Evolutionary conservation across 2,797 vertebrate genomes (phyloP).

Genomic region (Manis crassicaudata): DNA sequence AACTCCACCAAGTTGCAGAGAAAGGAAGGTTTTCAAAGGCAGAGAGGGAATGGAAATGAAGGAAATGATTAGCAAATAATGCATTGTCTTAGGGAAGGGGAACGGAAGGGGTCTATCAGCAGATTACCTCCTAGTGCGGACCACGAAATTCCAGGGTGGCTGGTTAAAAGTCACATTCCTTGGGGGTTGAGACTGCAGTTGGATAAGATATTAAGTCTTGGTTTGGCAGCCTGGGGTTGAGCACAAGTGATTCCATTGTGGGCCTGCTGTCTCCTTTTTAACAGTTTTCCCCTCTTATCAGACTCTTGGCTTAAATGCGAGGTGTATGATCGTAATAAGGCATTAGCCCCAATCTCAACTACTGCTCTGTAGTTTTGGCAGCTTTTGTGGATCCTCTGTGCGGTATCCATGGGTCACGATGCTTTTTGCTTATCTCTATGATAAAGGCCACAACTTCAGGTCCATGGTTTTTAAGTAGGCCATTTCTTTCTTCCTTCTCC

Average conservation of each 20-base stretch:
- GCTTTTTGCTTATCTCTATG: background rate
- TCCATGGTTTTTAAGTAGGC: background rate
- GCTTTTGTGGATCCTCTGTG: background rate
- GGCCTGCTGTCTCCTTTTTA: background rate
- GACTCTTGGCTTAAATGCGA: background rate
- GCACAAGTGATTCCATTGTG: background rate
- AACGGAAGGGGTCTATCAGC: background rate
- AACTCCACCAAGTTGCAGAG: background rate
- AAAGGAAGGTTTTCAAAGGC: background rate
- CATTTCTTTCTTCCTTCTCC: background rate
- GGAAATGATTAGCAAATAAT: background rate
- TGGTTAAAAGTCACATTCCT: background rate
- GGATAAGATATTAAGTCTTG: background rate
- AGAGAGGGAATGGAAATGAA: background rate
- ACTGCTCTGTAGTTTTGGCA: accelerated
- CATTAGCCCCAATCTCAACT: background rate
- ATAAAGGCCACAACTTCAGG: background rate
- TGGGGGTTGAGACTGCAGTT: background rate
- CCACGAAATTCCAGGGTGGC: background rate
- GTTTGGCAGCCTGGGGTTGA: background rate
- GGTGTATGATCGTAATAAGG: background rate
- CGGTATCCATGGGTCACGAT: background rate
- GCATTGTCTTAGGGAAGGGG: background rate
- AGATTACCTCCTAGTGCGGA: background rate
- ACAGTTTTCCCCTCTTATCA: background rate